Evolutionary conservation across 2,113 vertebrate genomes (phyloP).

Genomic region (Myotis yumanensis): DNA sequence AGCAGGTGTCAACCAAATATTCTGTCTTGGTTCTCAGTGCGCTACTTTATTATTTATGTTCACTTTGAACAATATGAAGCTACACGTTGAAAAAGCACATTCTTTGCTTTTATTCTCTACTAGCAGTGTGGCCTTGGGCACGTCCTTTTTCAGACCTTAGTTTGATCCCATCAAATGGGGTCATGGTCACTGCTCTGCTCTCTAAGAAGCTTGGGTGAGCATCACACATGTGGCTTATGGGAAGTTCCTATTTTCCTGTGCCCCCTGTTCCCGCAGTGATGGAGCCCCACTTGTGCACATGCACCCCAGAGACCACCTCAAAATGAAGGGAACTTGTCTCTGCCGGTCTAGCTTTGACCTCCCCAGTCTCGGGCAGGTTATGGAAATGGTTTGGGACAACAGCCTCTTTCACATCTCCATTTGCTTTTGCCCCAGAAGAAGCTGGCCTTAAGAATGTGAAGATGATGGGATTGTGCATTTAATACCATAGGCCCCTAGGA

Average conservation of each 20-base stretch:
- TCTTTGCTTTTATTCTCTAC: not conserved
- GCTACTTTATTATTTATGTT: rapidly evolving
- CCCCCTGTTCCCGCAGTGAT: not conserved
- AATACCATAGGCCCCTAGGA: not conserved
- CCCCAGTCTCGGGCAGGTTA: not conserved
- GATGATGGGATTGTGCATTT: not conserved
- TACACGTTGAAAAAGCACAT: rapidly evolving
- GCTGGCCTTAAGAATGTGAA: not conserved
- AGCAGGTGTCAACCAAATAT: rapidly evolving
- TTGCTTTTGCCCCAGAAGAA: not conserved
- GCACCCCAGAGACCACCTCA: not conserved
- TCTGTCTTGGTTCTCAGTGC: not conserved
- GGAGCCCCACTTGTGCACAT: rapidly evolving
- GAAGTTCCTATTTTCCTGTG: not conserved
- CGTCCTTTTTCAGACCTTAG: too few relatives aligned
- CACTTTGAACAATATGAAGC: not conserved
- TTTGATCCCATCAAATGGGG: rapidly evolving
- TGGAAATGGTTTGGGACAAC: not conserved
- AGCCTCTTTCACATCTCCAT: not conserved
- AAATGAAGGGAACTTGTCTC: not conserved
- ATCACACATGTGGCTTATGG: rapidly evolving
- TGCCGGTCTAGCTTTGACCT: not conserved
- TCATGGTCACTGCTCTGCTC: rapidly evolving
- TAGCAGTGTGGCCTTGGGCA: not conserved
- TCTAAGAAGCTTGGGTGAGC: not conserved